Conservation (phyloP, 2,888 invertebrate species). For the Sussaba pulchella region DNA sequence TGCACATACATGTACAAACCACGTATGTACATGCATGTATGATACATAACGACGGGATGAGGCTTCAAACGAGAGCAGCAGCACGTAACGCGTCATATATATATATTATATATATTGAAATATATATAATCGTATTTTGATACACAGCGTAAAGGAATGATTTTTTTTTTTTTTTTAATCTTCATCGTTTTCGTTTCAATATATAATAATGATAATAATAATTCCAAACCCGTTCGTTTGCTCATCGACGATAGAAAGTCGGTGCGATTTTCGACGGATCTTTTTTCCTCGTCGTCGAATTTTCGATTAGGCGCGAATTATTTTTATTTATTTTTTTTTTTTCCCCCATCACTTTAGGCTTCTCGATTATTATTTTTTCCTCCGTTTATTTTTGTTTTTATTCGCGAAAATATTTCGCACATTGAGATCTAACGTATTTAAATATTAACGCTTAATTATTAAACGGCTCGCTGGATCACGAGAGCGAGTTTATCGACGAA, state of each 20-base stretch:
- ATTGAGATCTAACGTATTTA: slow-evolving; percentile 63
- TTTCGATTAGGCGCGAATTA: slow-evolving; percentile 60
- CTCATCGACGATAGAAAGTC: slow-evolving; percentile 56
- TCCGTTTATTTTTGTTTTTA: background rate
- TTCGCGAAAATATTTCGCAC: slow-evolving; percentile 47
- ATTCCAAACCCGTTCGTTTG: slow-evolving; percentile 62
- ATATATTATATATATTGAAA: too few species aligned
- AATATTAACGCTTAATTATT: slow-evolving; percentile 55
- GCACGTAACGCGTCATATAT: slow-evolving; percentile 78
- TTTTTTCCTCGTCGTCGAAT: slow-evolving; percentile 16
- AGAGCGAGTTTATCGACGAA: slow-evolving; percentile 12
- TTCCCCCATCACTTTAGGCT: slow-evolving; percentile 47
- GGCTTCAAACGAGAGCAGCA: slow-evolving; percentile 79
- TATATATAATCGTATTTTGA: slow-evolving; percentile 81
- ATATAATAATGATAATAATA: slow-evolving; percentile 43
- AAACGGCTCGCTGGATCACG: slow-evolving; percentile 40
- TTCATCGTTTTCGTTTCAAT: slow-evolving; percentile 71
- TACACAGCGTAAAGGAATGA: slow-evolving; percentile 83
- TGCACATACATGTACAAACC: slow-evolving; percentile 64
- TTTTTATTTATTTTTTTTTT: slow-evolving; percentile 39
- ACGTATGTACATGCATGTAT: slow-evolving; percentile 70
- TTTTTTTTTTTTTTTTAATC: background rate
- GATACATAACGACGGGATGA: slow-evolving; percentile 79
- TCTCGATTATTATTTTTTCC: slow-evolving; percentile 14
- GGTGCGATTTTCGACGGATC: slow-evolving; percentile 41